phyloP scores from a whole-genome alignment of 2,113 vertebrate genomes.

The Odocoileus virginianus region DNA sequence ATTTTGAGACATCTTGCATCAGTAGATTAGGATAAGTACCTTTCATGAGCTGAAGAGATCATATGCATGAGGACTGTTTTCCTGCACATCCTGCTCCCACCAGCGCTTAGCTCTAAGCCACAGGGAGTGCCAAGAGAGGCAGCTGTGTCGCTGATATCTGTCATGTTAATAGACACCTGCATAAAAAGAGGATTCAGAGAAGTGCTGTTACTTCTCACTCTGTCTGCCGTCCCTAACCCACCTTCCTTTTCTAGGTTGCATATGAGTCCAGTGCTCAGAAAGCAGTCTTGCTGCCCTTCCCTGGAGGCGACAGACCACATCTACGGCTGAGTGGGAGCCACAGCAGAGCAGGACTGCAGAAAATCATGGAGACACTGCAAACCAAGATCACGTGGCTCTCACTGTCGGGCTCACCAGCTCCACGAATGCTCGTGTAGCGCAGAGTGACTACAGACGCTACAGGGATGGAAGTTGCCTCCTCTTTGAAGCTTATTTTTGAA shows the following conservation, averaged over 20 bases:
- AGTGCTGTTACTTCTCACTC: background rate
- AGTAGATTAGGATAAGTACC: background rate
- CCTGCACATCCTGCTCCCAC: too few species aligned
- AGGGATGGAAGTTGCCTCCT: background rate
- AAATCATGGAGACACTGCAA: rapidly evolving
- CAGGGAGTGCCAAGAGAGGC: background rate
- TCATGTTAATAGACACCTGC: background rate
- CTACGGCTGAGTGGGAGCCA: background rate
- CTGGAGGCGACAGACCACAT: background rate
- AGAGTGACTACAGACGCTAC: background rate
- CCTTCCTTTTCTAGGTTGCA: background rate
- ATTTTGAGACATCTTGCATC: background rate
- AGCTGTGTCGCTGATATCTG: background rate
- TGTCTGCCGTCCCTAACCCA: background rate
- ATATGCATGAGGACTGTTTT: rapidly evolving
- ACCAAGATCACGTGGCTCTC: background rate
- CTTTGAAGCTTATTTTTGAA: background rate
- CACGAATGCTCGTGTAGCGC: too few species aligned
- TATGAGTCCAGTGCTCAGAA: background rate
- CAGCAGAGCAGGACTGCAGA: background rate
- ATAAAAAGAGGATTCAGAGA: background rate
- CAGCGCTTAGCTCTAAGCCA: background rate
- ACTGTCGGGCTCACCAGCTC: background rate
- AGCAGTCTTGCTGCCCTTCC: background rate
- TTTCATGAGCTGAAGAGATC: background rate